Evolutionary conservation across 2,113 vertebrate species (phyloP).

Genomic region (Chitala chitala): DNA sequence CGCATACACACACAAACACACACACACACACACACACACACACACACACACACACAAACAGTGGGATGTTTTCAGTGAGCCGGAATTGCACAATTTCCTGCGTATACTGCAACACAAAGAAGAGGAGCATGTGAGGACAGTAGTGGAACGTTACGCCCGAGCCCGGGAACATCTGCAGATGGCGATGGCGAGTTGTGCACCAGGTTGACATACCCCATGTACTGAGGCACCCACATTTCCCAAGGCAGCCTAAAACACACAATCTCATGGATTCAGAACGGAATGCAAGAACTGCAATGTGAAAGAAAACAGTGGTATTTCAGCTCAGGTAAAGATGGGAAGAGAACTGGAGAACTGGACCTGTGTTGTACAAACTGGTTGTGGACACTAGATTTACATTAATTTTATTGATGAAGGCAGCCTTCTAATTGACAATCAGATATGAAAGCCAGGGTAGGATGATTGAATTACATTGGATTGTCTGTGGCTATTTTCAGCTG

Average conservation of each 20-base stretch:
- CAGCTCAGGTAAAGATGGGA: too few species aligned
- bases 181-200: slow-evolving; percentile 65
- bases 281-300: too few species aligned
- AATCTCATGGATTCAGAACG: not conserved
- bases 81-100: slow-evolving; percentile 86
- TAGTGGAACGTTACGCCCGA: slow-evolving; percentile 74
- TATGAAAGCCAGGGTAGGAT: not conserved
- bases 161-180: slow-evolving; percentile 81
- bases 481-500: not conserved
- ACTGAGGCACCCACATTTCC: not conserved
- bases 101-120: slow-evolving; percentile 88
- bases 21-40: too few species aligned
- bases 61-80: slow-evolving; percentile 92
- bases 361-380: too few species aligned
- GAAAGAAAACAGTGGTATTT: too few species aligned
- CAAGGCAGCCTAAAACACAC: not conserved
- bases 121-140: slow-evolving; percentile 81
- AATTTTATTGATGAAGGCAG: not conserved
- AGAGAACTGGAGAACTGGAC: too few species aligned
- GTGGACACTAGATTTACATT: too few species aligned
- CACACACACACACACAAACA: slow-evolving; percentile 37
- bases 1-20: too few species aligned
- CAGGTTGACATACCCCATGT: slow-evolving; percentile 62
- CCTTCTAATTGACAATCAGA: too few species aligned
- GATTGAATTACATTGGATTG: not conserved